Conservation (phyloP, 2,113 vertebrate species). For the Periophthalmus modestus region DNA sequence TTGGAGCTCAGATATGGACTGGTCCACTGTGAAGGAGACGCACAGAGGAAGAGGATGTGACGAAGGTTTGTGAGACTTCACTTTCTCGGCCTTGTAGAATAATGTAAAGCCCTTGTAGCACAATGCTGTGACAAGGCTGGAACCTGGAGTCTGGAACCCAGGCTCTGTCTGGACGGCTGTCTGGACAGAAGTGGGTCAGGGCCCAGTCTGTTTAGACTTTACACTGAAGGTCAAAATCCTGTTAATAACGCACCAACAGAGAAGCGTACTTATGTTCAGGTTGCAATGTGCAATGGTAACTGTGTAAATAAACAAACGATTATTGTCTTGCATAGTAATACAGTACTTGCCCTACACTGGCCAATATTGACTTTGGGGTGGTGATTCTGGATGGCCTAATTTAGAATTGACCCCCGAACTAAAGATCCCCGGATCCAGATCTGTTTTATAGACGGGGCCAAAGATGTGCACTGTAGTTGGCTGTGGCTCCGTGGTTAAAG, state of each 20-base stretch:
- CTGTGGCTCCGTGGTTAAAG: too few relatives aligned
- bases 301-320: neutral
- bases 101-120: slow-evolving; percentile 20
- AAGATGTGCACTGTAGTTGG: too few relatives aligned
- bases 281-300: neutral
- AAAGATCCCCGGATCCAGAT: too few relatives aligned
- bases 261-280: neutral
- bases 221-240: slow-evolving; percentile 6
- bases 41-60: slow-evolving; percentile 23
- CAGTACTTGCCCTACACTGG: too few relatives aligned
- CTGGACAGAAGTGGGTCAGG: slow-evolving; percentile 44
- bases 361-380: too few relatives aligned
- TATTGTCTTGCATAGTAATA: too few relatives aligned
- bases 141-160: slow-evolving; percentile 15
- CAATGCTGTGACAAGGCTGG: neutral
- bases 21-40: slow-evolving; percentile 67
- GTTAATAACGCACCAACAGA: slow-evolving; percentile 10
- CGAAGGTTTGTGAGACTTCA: neutral
- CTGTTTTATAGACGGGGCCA: too few relatives aligned
- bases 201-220: slow-evolving; percentile 10
- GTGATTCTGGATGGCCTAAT: too few relatives aligned
- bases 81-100: slow-evolving; percentile 21
- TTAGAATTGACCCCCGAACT: too few relatives aligned
- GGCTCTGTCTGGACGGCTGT: neutral
- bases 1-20: slow-evolving; percentile 69